These are phyloP conservation scores for Nipponia nippon DNA, from an alignment of 2,113 vertebrate species.

Conservation along the genomic window DNA sequence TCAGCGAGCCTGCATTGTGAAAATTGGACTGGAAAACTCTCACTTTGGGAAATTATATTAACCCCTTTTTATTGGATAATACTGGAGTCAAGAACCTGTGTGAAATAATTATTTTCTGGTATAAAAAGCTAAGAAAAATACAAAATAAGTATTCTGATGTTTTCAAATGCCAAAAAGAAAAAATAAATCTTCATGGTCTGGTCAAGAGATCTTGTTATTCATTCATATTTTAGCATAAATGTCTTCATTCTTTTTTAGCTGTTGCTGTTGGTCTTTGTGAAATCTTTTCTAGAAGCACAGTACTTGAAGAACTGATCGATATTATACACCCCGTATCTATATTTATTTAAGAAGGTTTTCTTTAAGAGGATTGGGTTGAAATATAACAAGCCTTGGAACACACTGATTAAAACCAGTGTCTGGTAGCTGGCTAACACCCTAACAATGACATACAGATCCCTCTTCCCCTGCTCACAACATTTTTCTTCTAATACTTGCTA, in stretches of 20 bases:
- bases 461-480: background rate
- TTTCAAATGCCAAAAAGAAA: background rate
- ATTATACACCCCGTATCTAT: background rate
- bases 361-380: background rate
- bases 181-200: background rate
- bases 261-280: background rate
- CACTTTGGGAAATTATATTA: background rate
- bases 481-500: background rate
- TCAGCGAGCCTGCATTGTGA: background rate
- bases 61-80: background rate
- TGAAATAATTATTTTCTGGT: background rate
- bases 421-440: background rate
- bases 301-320: background rate
- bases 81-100: background rate
- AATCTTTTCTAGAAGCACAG: background rate
- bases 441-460: background rate
- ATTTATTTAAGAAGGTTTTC: background rate
- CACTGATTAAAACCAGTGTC: background rate
- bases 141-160: background rate
- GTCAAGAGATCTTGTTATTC: background rate
- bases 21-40: background rate
- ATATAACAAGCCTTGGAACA: background rate
- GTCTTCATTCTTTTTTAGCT: background rate
- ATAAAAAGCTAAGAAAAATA: background rate
- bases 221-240: background rate